Percentiles rank a stretch among this genome's conserved stretches.
Evolutionary conservation across 2,888 invertebrate species (phyloP).

Genomic region (Temnothorax rugatulus): DNA sequence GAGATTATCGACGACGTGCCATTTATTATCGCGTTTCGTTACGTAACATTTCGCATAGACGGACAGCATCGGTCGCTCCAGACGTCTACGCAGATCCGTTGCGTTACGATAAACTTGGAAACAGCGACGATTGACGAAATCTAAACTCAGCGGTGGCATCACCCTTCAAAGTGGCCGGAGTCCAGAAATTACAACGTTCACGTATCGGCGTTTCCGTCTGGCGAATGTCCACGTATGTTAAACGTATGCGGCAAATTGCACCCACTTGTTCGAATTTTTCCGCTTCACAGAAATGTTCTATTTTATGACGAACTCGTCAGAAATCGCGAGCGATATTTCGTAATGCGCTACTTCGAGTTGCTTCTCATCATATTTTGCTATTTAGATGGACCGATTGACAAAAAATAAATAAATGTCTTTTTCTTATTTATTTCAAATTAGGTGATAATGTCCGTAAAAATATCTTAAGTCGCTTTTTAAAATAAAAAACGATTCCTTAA

Average conservation of each 20-base stretch:
- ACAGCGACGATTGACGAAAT: slow-evolving; percentile 81
- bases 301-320: neutral
- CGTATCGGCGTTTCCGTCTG: slow-evolving; percentile 81
- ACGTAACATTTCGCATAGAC: slow-evolving; percentile 26
- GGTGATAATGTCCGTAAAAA: neutral
- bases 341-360: neutral
- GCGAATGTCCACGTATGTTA: slow-evolving; percentile 72
- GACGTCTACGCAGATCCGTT: slow-evolving; percentile 58
- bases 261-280: slow-evolving; percentile 77
- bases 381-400: neutral
- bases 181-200: slow-evolving; percentile 82
- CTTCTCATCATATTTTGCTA: neutral
- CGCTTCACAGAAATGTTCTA: slow-evolving; percentile 35
- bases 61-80: slow-evolving; percentile 55
- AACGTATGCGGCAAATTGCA: slow-evolving; percentile 69
- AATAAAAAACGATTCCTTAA: neutral
- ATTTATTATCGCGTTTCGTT: slow-evolving; percentile 45
- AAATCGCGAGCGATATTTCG: neutral
- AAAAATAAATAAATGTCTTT: neutral
- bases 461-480: neutral
- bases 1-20: slow-evolving; percentile 11
- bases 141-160: slow-evolving; percentile 83
- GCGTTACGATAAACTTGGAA: slow-evolving; percentile 75
- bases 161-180: slow-evolving; percentile 81
- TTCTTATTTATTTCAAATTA: slow-evolving; percentile 1